Conservation (phyloP, 2,797 vertebrate genomes). For the Arctocebus calabarensis region DNA sequence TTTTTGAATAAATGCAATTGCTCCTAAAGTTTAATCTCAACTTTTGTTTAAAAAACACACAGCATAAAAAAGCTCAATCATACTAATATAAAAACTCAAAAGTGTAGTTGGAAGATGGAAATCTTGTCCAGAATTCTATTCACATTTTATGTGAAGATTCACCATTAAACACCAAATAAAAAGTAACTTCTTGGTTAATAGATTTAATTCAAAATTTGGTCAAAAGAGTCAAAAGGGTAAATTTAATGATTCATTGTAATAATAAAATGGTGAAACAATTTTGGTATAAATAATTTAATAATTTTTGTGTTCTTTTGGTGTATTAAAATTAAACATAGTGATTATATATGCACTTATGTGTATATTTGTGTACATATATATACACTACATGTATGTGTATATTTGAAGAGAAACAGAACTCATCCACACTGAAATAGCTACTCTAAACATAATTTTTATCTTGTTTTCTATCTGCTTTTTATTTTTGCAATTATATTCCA, state of each 20-base stretch:
- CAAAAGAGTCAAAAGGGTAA: neutral
- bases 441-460: neutral
- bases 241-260: neutral
- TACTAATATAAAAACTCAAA: neutral
- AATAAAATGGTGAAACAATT: neutral
- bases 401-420: neutral
- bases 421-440: neutral
- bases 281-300: neutral
- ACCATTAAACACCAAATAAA: neutral
- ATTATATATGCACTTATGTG: neutral
- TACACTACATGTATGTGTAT: neutral
- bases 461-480: neutral
- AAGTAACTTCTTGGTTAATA: neutral
- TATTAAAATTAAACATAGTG: neutral
- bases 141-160: neutral
- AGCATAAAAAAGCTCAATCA: neutral
- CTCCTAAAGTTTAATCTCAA: neutral
- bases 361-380: neutral
- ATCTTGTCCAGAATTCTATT: neutral
- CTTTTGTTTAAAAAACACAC: neutral
- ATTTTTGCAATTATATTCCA: neutral
- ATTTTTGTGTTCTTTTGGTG: neutral
- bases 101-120: neutral
- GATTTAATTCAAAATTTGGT: neutral
- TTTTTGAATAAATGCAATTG: neutral